Evolutionary conservation across 1,140 invertebrate species (phyloP).

Genomic region (Drosophila sp.): DNA sequence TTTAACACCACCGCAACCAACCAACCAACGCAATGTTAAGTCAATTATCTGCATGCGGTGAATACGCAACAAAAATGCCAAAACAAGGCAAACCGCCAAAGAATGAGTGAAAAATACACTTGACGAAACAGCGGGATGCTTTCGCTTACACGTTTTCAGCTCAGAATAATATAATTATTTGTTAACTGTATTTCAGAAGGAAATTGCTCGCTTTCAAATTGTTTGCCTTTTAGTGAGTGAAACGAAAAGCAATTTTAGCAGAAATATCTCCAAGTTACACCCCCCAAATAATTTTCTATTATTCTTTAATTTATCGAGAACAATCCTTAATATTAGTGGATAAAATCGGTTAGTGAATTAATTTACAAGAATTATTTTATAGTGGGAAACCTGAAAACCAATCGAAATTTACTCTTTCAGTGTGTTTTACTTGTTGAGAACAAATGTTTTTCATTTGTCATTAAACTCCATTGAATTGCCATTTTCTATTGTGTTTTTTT

Average conservation of each 20-base stretch:
- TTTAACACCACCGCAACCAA: conserved; percentile 46
- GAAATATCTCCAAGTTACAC: no score
- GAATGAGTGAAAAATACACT: background rate
- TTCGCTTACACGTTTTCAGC: no score
- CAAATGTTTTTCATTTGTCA: background rate
- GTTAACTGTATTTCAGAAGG: no score
- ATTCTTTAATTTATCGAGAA: no score
- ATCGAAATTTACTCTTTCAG: background rate
- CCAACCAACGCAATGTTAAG: conserved; percentile 48
- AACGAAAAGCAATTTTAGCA: background rate
- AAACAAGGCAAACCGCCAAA: conserved; percentile 15
- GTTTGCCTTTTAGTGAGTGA: background rate
- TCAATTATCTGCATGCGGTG: conserved; percentile 66
- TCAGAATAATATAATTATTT: no score
- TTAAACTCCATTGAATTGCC: conserved; percentile 1
- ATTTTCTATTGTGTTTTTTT: background rate
- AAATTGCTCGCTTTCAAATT: no score
- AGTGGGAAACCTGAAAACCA: no score
- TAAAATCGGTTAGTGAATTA: no score
- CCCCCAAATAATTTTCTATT: no score
- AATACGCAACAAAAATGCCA: conserved; percentile 47
- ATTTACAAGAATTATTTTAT: no score
- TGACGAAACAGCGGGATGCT: background rate
- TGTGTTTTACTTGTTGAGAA: no score
- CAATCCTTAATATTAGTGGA: no score